Evolutionary conservation across 1,140 invertebrate genomes (phyloP).

Genomic region (Bathynomus jamesi): DNA sequence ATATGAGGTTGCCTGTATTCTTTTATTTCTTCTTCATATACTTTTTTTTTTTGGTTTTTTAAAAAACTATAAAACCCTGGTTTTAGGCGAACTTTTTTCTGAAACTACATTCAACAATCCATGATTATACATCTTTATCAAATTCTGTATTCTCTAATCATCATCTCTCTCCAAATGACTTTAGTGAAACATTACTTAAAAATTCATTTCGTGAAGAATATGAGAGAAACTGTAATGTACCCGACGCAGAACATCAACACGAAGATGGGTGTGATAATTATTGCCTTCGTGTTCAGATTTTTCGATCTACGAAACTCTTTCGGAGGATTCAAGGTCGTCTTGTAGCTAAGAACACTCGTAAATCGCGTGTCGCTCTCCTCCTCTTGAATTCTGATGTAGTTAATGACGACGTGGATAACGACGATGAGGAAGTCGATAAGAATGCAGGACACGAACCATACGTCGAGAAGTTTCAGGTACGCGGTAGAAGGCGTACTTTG

Average conservation of each 20-base stretch:
- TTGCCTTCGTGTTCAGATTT: not conserved
- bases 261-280: constrained; percentile 15
- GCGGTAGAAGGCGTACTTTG: constrained; percentile 25
- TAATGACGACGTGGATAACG: constrained; percentile 21
- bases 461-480: constrained; percentile 30
- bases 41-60: no score
- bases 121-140: no score
- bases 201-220: no score
- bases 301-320: not conserved
- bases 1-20: no score
- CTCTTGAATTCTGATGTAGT: constrained; percentile 18
- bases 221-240: constrained; percentile 6
- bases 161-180: no score
- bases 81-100: no score
- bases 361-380: not conserved
- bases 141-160: no score
- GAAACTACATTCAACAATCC: no score
- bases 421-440: constrained; percentile 21
- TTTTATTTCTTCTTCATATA: no score
- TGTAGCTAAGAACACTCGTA: constrained; percentile 4
- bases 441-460: constrained; percentile 27
- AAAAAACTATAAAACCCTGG: no score
- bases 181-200: no score
- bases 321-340: not conserved
- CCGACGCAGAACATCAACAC: constrained; percentile 6